phyloP scores from a whole-genome alignment of 2,797 vertebrate species.

The Ctenopoma kingsleyae region DNA sequence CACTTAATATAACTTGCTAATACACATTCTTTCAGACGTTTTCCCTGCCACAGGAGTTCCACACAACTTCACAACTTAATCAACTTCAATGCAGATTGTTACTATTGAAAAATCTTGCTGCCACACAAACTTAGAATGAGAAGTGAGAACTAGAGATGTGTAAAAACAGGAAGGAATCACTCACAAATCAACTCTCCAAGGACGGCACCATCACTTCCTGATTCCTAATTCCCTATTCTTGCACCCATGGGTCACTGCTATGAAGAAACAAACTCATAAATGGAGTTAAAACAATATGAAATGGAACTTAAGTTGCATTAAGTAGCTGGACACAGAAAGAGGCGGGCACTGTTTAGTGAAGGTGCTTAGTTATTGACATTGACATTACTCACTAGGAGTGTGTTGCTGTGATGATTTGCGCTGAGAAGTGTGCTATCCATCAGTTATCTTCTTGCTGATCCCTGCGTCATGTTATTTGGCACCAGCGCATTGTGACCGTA shows the following conservation, averaged over 20 bases:
- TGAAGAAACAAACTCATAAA: slow-evolving; percentile 10
- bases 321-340: background rate
- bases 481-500: background rate
- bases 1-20: background rate
- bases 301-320: background rate
- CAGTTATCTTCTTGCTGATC: background rate
- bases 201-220: slow-evolving; percentile 69
- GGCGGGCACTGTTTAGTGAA: background rate
- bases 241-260: slow-evolving; percentile 2
- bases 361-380: background rate
- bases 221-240: slow-evolving; percentile 72
- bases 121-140: slow-evolving; percentile 32
- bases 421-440: background rate
- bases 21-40: background rate
- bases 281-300: background rate
- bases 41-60: background rate
- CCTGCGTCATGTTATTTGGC: background rate
- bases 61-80: background rate
- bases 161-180: slow-evolving; percentile 74
- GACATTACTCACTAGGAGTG: background rate
- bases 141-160: slow-evolving; percentile 57
- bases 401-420: background rate
- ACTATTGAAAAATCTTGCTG: background rate
- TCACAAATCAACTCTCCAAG: slow-evolving; percentile 48
- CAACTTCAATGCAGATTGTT: background rate